Evolutionary conservation across 2,888 invertebrate genomes (phyloP).

Genomic region (Bruchidius siliquastri): DNA sequence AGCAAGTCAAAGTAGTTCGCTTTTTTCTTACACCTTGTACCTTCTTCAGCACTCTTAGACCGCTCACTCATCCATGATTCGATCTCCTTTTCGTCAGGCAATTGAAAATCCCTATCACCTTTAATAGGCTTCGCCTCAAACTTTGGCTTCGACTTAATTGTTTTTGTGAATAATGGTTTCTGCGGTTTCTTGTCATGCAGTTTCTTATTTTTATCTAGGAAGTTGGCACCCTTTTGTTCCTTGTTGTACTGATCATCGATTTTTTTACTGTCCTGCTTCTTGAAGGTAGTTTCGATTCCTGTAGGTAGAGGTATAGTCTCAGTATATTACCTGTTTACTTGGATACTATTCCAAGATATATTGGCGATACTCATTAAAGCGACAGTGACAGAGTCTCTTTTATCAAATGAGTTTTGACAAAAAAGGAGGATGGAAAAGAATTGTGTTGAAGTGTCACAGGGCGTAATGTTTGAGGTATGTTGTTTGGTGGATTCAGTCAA

Average conservation of each 20-base stretch:
- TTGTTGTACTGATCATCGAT: constrained; percentile 12
- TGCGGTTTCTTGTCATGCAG: constrained; percentile 10
- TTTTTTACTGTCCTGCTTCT: not conserved
- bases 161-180: not conserved
- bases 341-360: no score
- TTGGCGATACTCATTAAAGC: no score
- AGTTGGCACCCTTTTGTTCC: constrained; percentile 10
- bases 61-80: constrained; percentile 38
- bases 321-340: no score
- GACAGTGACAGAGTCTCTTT: no score
- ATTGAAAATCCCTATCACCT: constrained; percentile 14
- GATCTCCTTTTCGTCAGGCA: constrained; percentile 22
- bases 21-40: constrained; percentile 17
- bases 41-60: constrained; percentile 4
- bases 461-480: no score
- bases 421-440: no score
- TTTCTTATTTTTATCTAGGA: constrained; percentile 10
- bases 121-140: constrained; percentile 15
- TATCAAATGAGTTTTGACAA: no score
- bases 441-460: no score
- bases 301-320: no score
- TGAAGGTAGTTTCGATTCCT: not conserved
- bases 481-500: no score
- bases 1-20: constrained; percentile 35
- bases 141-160: constrained; percentile 15